Evolutionary conservation across 2,888 invertebrate species (phyloP).

Genomic region (Synanthedon formicaeformis): DNA sequence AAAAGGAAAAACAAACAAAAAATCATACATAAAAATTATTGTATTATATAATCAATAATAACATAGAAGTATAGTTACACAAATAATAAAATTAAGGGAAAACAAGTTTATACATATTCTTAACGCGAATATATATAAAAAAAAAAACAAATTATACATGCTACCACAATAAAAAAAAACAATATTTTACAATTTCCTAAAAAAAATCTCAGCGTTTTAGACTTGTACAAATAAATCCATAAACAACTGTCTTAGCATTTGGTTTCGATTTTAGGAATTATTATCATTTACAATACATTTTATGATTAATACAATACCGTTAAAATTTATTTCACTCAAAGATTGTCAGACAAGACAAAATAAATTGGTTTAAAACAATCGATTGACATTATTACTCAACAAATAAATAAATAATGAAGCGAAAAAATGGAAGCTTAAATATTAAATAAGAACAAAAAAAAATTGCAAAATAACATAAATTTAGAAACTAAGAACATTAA

Average conservation of each 20-base stretch:
- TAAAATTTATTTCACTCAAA: neutral
- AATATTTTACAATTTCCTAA: conserved; percentile 65
- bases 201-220: conserved; percentile 36
- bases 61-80: conserved; percentile 67
- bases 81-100: conserved; percentile 68
- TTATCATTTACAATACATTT: conserved; percentile 10
- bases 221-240: conserved; percentile 20
- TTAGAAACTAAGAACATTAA: conserved; percentile 43
- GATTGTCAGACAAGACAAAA: too few species aligned
- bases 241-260: conserved; percentile 27
- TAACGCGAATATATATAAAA: conserved; percentile 52
- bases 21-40: conserved; percentile 69
- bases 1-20: conserved; percentile 47
- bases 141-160: conserved; percentile 65
- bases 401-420: neutral
- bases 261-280: conserved; percentile 55
- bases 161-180: conserved; percentile 63
- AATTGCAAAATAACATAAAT: neutral
- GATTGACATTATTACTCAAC: too few species aligned
- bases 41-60: conserved; percentile 71
- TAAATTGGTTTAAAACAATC: too few species aligned
- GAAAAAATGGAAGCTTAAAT: neutral
- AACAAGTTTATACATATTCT: conserved; percentile 70
- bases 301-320: neutral
- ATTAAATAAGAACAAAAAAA: conserved; percentile 1